Evolutionary conservation across 2,888 invertebrate species (phyloP).

Genomic region (Gryllus longicercus): DNA sequence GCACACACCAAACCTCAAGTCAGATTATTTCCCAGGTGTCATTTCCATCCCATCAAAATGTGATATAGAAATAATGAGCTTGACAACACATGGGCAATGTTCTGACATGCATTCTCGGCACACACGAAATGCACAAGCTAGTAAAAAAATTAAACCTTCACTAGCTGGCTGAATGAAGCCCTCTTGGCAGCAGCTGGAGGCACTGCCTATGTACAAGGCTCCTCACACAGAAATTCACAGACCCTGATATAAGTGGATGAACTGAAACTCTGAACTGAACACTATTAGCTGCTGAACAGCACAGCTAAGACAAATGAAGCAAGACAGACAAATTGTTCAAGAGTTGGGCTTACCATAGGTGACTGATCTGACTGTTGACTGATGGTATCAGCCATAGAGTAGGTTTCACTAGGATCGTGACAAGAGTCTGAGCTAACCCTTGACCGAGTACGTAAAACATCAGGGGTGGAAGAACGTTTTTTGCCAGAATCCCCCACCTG

Average conservation of each 20-base stretch:
- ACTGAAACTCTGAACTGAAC: not conserved
- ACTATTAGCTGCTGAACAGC: not conserved
- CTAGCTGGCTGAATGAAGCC: not conserved
- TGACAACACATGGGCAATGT: too few species aligned
- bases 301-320: not conserved
- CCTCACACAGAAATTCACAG: conserved; percentile 17
- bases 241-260: not conserved
- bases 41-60: too few species aligned
- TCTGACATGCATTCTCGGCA: too few species aligned
- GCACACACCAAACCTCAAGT: too few species aligned
- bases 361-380: conserved; percentile 58
- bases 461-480: conserved; percentile 57
- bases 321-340: too few species aligned
- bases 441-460: conserved; percentile 57
- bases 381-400: conserved; percentile 51
- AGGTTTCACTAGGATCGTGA: conserved; percentile 48
- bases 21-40: too few species aligned
- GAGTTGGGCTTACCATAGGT: conserved; percentile 53
- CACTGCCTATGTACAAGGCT: not conserved
- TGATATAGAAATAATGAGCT: too few species aligned
- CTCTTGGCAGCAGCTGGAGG: not conserved
- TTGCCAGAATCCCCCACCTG: conserved; percentile 51
- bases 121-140: not conserved
- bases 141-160: not conserved
- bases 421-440: conserved; percentile 48